phyloP scores from a whole-genome alignment of 2,888 invertebrate genomes.

The Octonoba sinensis region DNA sequence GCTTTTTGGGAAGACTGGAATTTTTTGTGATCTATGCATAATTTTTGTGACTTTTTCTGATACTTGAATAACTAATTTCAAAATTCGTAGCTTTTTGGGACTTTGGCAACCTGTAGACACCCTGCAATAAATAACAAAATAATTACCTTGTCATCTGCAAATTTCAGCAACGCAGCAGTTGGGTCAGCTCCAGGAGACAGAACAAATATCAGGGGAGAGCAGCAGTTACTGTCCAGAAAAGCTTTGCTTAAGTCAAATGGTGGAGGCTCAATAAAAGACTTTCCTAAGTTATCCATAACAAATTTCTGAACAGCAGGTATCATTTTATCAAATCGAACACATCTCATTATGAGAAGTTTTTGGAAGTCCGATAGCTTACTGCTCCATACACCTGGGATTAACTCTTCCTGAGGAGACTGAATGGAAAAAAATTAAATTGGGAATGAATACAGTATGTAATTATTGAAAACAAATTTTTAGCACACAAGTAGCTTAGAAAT shows the following conservation, averaged over 20 bases:
- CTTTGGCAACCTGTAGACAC: too few relatives aligned
- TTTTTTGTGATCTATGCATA: too few relatives aligned
- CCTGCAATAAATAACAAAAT: too few relatives aligned
- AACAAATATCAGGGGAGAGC: constrained; percentile 72
- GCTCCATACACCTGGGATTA: constrained; percentile 71
- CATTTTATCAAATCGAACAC: constrained; percentile 73
- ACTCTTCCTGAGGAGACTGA: constrained; percentile 64
- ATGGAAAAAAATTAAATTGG: background rate
- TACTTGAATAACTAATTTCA: too few relatives aligned
- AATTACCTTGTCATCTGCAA: constrained; percentile 72
- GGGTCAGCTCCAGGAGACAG: constrained; percentile 73
- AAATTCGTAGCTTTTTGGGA: too few relatives aligned
- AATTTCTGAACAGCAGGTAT: constrained; percentile 72
- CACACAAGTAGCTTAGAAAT: too few relatives aligned
- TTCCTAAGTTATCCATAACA: constrained; percentile 71
- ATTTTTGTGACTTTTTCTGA: too few relatives aligned
- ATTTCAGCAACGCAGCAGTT: constrained; percentile 72
- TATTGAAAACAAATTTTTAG: too few relatives aligned
- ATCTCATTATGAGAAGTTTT: constrained; percentile 71
- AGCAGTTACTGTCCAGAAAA: constrained; percentile 71
- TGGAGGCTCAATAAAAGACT: constrained; percentile 72
- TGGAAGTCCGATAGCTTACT: constrained; percentile 70
- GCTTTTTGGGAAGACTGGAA: too few relatives aligned
- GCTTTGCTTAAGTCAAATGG: constrained; percentile 73
- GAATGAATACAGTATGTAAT: too few relatives aligned